A percentile compares a stretch with the other conserved stretches of the same genome.
Evolutionary conservation across 30 jellyfish, hydroid and myxozoan genomes (phyloP).

Genomic region (Nemopilema nomurai): DNA sequence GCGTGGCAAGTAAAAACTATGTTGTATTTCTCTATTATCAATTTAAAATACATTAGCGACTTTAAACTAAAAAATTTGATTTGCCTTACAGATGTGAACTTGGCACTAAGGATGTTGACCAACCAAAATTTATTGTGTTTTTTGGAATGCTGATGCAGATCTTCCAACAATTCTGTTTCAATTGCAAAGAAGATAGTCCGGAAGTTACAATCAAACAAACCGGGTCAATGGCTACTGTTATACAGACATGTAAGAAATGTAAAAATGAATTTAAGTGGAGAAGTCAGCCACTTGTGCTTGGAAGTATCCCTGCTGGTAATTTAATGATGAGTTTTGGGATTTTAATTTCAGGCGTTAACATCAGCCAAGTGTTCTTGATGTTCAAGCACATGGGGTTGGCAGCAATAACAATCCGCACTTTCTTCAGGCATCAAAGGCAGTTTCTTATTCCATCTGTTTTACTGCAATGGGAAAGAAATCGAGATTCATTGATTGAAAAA

Average conservation of each 20-base stretch:
- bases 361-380: slow-evolving; percentile 4
- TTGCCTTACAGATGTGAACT: neutral
- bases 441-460: slow-evolving; percentile 18
- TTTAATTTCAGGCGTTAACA: neutral
- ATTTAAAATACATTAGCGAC: neutral
- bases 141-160: slow-evolving; percentile 2
- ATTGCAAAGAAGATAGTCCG: slow-evolving; percentile 3
- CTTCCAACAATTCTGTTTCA: neutral
- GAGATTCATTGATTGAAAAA: neutral
- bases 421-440: slow-evolving; percentile 24
- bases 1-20: neutral
- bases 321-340: slow-evolving; percentile 9
- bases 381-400: slow-evolving; percentile 23
- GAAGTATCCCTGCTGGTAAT: slow-evolving; percentile 35
- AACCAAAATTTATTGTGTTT: slow-evolving; percentile 1
- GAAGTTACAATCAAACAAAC: neutral
- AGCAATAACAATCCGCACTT: slow-evolving; percentile 17
- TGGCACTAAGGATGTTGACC: neutral
- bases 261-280: slow-evolving; percentile 13
- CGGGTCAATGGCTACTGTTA: slow-evolving; percentile 24
- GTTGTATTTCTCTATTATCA: neutral
- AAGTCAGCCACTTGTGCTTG: slow-evolving; percentile 17
- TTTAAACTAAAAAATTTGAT: neutral
- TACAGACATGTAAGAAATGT: slow-evolving; percentile 22
- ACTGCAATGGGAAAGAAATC: slow-evolving; percentile 6